Evolutionary conservation across 2,797 vertebrate genomes (phyloP), one percentile per base, ranked within the genome.

Genomic region (Meda fulgida): DNA sequence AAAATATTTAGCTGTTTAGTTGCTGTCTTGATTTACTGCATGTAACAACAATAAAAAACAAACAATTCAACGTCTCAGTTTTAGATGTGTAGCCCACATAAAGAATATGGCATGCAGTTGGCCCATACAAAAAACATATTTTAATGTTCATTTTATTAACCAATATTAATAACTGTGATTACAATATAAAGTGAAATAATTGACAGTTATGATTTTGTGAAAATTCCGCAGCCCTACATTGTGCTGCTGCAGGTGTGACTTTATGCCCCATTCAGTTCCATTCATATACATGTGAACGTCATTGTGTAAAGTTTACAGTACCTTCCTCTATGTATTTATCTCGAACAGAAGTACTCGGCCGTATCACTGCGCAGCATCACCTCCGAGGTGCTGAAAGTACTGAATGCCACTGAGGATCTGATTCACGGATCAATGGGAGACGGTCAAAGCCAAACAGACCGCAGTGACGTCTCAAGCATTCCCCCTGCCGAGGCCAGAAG

Each of bases 291-390:
- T 21, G 16, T 78, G 36, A 43, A 29, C 21, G 6, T 31, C 38
- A 77, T 7, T 7, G 23, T 78, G 36, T 65, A 43, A 29, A 46
- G 38, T 65, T n/a, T 66, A 79, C 14, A 80, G 63, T 31, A 31
- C 16, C 8, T 40, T 77, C 89, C 83, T 95, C 92, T 91, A 69
- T 94, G 90, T 91, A 91, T 92, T 89, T 91, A 89, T 83, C 89
- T 88, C 85, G 88, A 94, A 93, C 91, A 99, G 98, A 97, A 97
- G 90, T 97, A 96, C 92, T 98, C 98, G 26, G 98, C 97, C 18
- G 95, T 94, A 87, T 98, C 98, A 91, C 96, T 99, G 93, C 93
- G 97, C 93, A 97, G 96, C 94, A 97, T 99, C 94, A 99, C 98
- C 92, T 98, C 97, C 21, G 97, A 99, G 93, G 97, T 99, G 85